These are phyloP conservation scores for Tricholauxania praeusta DNA, from an alignment of 2,888 invertebrate species.

Conservation along the genomic window DNA sequence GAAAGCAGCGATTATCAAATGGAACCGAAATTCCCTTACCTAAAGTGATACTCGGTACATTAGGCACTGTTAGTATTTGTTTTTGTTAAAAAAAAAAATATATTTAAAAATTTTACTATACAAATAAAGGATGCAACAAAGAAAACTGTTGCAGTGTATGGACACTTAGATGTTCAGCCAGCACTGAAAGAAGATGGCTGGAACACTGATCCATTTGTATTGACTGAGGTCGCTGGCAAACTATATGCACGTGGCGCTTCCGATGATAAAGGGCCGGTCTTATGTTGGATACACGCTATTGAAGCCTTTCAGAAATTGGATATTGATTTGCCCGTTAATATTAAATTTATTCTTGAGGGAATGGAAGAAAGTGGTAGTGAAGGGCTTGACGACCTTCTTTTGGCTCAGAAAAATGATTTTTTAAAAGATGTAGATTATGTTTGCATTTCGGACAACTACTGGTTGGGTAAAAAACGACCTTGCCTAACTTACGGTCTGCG, in stretches of 20 bases:
- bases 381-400: conserved; percentile 90
- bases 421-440: conserved; percentile 90
- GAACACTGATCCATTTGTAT: conserved; percentile 93
- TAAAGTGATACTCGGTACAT: conserved; percentile 83
- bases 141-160: conserved; percentile 94
- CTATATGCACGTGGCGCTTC: conserved; percentile 92
- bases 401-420: conserved; percentile 77
- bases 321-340: conserved; percentile 77
- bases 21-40: conserved; percentile 83
- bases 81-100: background rate
- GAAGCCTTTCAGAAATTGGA: conserved; percentile 85
- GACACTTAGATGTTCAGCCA: conserved; percentile 98
- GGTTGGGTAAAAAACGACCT: conserved; percentile 97
- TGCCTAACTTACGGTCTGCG: conserved; percentile 97
- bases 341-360: conserved; percentile 95
- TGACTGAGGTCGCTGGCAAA: conserved; percentile 89
- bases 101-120: background rate
- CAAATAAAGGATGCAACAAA: conserved; percentile 76
- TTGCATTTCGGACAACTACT: conserved; percentile 99
- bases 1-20: conserved; percentile 79
- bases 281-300: conserved; percentile 95
- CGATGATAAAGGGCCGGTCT: conserved; percentile 95
- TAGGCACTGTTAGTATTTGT: conserved; percentile 72
- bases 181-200: conserved; percentile 94
- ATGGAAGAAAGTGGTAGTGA: conserved; percentile 99